These are phyloP conservation scores for Zophobas atratus DNA, from an alignment of 1,140 invertebrate species.

Conservation along the genomic window DNA sequence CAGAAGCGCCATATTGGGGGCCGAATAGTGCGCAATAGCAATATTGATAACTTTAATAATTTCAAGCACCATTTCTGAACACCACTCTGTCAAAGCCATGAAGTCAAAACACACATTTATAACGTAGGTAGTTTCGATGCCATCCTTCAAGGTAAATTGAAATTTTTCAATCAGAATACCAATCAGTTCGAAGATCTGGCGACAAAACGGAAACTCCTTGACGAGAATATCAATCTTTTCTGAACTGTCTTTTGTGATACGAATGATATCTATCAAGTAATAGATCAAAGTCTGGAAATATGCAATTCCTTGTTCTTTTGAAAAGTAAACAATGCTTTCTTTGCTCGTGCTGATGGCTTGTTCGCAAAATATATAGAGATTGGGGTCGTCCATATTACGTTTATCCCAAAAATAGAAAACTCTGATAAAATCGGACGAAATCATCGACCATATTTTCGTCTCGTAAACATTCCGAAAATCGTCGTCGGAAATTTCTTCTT, in stretches of 20 bases:
- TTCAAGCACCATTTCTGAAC: constrained; percentile 59
- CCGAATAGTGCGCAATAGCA: constrained; percentile 9
- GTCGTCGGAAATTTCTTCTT: background rate
- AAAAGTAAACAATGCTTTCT: too few species aligned
- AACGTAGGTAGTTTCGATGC: constrained; percentile 75
- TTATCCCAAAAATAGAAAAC: background rate
- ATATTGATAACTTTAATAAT: constrained; percentile 37
- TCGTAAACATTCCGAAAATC: background rate
- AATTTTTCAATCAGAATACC: constrained; percentile 76
- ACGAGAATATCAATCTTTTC: background rate
- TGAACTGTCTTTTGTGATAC: background rate
- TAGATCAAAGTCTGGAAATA: background rate
- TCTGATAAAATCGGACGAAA: background rate
- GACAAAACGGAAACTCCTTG: constrained; percentile 64
- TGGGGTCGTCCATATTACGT: background rate
- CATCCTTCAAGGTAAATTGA: constrained; percentile 81
- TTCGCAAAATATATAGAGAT: background rate
- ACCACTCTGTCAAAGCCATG: constrained; percentile 64
- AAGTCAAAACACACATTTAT: constrained; percentile 66
- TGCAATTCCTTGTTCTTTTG: too few species aligned
- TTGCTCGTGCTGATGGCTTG: too few species aligned
- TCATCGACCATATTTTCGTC: background rate
- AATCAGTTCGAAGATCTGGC: constrained; percentile 74
- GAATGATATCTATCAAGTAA: background rate
- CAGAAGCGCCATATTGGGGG: constrained; percentile 20